These are phyloP conservation scores for Tachysurus vachellii DNA, from an alignment of 2,113 vertebrate genomes.

Conservation along the genomic window DNA sequence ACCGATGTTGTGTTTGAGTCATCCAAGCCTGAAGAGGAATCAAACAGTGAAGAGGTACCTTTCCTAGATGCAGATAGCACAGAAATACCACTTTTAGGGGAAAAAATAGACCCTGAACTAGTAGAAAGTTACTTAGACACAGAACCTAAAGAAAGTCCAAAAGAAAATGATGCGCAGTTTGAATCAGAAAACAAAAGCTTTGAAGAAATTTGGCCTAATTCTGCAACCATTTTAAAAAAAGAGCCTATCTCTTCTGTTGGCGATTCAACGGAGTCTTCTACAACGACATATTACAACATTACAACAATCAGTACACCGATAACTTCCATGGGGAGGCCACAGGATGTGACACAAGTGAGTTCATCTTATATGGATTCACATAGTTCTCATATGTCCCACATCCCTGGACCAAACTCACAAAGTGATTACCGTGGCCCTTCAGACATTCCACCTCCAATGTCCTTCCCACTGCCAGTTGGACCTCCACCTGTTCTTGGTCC, in stretches of 20 bases:
- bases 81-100: conserved; percentile 74
- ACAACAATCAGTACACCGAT: conserved; percentile 55
- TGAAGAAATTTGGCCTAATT: conserved; percentile 74
- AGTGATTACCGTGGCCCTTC: conserved; percentile 62
- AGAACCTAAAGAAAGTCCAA: conserved; percentile 57
- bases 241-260: conserved; percentile 58
- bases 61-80: conserved; percentile 61
- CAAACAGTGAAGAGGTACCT: conserved; percentile 45
- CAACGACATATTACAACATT: conserved; percentile 60
- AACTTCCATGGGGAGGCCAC: conserved; percentile 66
- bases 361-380: conserved; percentile 59
- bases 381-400: conserved; percentile 64
- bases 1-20: conserved; percentile 20
- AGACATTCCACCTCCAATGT: conserved; percentile 65
- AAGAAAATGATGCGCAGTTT: conserved; percentile 50
- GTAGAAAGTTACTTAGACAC: conserved; percentile 66
- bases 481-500: conserved; percentile 66
- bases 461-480: conserved; percentile 66
- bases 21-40: conserved; percentile 51
- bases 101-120: conserved; percentile 72
- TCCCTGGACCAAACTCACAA: conserved; percentile 60
- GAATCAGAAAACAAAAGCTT: conserved; percentile 69
- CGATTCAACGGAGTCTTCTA: conserved; percentile 61
- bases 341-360: conserved; percentile 56
- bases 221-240: conserved; percentile 74